phyloP scores from a whole-genome alignment of 1,140 invertebrate species.

The Oedothorax gibbosus region DNA sequence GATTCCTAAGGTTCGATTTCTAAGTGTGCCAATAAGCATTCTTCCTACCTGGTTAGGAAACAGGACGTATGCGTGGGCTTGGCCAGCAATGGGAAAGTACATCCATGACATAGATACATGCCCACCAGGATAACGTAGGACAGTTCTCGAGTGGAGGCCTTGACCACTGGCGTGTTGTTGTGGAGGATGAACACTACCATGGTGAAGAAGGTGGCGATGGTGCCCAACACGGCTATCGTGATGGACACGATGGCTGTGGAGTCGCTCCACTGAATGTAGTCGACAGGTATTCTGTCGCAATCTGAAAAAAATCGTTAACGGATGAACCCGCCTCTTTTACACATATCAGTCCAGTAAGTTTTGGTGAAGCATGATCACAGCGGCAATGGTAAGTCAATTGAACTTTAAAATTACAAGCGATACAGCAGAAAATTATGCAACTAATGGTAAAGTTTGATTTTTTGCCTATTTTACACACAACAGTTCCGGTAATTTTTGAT shows the following conservation, averaged over 20 bases:
- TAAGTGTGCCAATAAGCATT: too few species aligned
- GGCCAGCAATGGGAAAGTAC: conserved; percentile 79
- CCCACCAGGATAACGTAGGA: conserved; percentile 79
- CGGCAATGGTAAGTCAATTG: too few species aligned
- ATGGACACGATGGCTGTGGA: conserved; percentile 75
- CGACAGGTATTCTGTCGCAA: conserved; percentile 73
- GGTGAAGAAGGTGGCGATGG: conserved; percentile 74
- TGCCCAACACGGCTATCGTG: conserved; percentile 74
- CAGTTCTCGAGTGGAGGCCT: conserved; percentile 77
- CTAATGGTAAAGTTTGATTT: too few species aligned
- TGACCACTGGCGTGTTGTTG: conserved; percentile 79
- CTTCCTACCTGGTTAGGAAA: conserved; percentile 68
- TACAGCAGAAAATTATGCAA: too few species aligned
- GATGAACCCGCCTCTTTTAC: too few species aligned
- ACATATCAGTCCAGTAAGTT: too few species aligned
- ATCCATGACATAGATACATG: conserved; percentile 72
- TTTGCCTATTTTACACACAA: too few species aligned
- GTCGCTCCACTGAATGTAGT: conserved; percentile 74
- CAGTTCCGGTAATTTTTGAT: too few species aligned
- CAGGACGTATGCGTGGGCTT: conserved; percentile 78
- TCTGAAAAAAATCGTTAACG: conserved; percentile 70
- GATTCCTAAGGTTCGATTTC: too few species aligned
- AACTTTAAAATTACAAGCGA: too few species aligned
- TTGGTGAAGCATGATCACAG: too few species aligned
- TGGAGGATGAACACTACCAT: conserved; percentile 75